Evolutionary conservation across 2,888 invertebrate genomes (phyloP).

Genomic region (Drosophila crucigera): DNA sequence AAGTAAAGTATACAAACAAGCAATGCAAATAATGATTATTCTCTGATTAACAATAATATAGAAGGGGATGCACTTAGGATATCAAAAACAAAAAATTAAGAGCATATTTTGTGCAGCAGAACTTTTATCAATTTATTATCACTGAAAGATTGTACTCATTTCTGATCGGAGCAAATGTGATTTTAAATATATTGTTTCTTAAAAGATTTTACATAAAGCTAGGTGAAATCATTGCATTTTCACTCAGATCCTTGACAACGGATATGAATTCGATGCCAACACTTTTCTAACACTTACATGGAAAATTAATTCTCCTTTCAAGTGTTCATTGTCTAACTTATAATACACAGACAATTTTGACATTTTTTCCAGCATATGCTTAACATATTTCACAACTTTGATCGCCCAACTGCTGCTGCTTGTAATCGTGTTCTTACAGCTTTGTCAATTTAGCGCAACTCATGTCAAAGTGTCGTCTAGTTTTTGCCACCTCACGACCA

Average conservation of each 20-base stretch:
- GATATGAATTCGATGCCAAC: not conserved
- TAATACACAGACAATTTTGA: not conserved
- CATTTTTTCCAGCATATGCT: slow-evolving; percentile 18
- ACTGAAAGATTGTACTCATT: not conserved
- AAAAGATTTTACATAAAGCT: not conserved
- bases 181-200: not conserved
- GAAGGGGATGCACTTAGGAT: slow-evolving; percentile 16
- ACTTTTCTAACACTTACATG: not conserved
- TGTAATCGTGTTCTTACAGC: not conserved
- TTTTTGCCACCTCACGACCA: slow-evolving; percentile 48
- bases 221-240: not conserved
- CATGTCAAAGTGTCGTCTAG: slow-evolving; percentile 64
- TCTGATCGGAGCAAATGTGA: not conserved
- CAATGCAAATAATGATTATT: slow-evolving; percentile 46
- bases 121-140: not conserved
- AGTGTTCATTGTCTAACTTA: not conserved
- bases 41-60: slow-evolving; percentile 27
- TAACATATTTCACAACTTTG: not conserved
- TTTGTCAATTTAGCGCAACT: slow-evolving; percentile 51
- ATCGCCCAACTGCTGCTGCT: not conserved
- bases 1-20: slow-evolving; percentile 20
- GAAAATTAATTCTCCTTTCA: not conserved
- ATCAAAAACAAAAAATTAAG: not conserved
- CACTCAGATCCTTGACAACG: not conserved
- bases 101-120: not conserved